Percentiles rank a stretch among this genome's conserved stretches.
phyloP scores from a whole-genome alignment of 2,888 invertebrate species.

The Tenthredo distinguenda region DNA sequence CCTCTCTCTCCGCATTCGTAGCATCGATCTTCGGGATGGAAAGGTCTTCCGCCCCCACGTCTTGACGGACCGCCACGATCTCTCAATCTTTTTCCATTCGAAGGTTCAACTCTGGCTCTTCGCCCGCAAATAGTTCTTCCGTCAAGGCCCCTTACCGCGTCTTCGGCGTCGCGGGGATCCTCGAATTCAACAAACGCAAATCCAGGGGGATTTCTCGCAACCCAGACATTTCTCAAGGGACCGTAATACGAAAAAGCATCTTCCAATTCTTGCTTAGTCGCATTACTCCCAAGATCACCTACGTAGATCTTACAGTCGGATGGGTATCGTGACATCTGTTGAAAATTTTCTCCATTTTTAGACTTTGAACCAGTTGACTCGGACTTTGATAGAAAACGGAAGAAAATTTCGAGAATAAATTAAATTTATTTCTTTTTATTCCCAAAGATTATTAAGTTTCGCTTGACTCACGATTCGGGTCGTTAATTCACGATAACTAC shows the following conservation, averaged over 20 bases:
- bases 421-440: neutral
- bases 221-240: slow-evolving; percentile 96
- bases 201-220: slow-evolving; percentile 97
- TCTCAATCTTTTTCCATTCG: slow-evolving; percentile 88
- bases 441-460: neutral
- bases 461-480: neutral
- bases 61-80: slow-evolving; percentile 82
- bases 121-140: slow-evolving; percentile 93
- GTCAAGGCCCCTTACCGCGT: slow-evolving; percentile 89
- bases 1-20: slow-evolving; percentile 97
- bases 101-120: slow-evolving; percentile 94
- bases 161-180: slow-evolving; percentile 95
- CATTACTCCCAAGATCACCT: slow-evolving; percentile 94
- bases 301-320: slow-evolving; percentile 97
- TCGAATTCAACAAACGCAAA: slow-evolving; percentile 97
- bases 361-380: neutral
- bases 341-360: slow-evolving; percentile 36
- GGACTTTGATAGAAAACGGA: neutral
- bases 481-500: neutral
- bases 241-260: slow-evolving; percentile 96
- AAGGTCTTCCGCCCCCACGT: slow-evolving; percentile 84
- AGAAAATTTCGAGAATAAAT: slow-evolving; percentile 2
- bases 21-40: slow-evolving; percentile 95
- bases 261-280: slow-evolving; percentile 95
- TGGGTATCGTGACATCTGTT: slow-evolving; percentile 87